phyloP scores from a whole-genome alignment of 1,140 invertebrate genomes.

The Panagrolaimus sp. region DNA sequence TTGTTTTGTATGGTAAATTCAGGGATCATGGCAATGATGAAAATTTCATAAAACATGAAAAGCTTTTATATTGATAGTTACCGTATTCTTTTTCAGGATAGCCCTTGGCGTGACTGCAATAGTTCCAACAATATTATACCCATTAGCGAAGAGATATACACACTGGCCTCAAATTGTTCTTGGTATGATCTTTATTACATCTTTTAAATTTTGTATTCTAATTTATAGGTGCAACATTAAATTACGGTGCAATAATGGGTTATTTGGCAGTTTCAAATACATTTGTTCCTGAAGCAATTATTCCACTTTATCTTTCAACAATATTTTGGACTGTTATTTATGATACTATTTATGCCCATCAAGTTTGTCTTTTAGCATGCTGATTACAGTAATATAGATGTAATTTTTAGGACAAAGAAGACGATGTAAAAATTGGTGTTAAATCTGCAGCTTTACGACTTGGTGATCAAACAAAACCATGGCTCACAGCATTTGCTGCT shows the following conservation, averaged over 20 bases:
- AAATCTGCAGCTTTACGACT: slow-evolving; percentile 43
- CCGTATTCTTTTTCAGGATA: slow-evolving; percentile 35
- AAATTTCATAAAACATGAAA: too few relatives aligned
- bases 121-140: slow-evolving; percentile 81
- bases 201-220: too few relatives aligned
- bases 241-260: slow-evolving; percentile 19
- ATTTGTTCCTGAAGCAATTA: background rate
- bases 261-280: background rate
- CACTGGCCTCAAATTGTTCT: slow-evolving; percentile 87
- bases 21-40: too few relatives aligned
- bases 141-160: slow-evolving; percentile 85
- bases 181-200: slow-evolving; percentile 65
- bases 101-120: slow-evolving; percentile 72
- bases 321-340: slow-evolving; percentile 24
- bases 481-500: slow-evolving; percentile 71
- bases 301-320: slow-evolving; percentile 13
- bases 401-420: slow-evolving; percentile 41
- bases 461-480: slow-evolving; percentile 60
- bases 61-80: too few relatives aligned
- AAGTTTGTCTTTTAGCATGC: slow-evolving; percentile 65
- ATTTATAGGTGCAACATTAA: slow-evolving; percentile 37
- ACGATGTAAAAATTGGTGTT: slow-evolving; percentile 41
- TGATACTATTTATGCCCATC: slow-evolving; percentile 65
- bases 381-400: background rate
- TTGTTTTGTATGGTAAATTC: too few relatives aligned